A percentile compares a stretch with the other conserved stretches of the same genome.
These are phyloP conservation scores for Tetramorium bicarinatum DNA, from an alignment of 2,888 invertebrate species.

Conservation along the genomic window DNA sequence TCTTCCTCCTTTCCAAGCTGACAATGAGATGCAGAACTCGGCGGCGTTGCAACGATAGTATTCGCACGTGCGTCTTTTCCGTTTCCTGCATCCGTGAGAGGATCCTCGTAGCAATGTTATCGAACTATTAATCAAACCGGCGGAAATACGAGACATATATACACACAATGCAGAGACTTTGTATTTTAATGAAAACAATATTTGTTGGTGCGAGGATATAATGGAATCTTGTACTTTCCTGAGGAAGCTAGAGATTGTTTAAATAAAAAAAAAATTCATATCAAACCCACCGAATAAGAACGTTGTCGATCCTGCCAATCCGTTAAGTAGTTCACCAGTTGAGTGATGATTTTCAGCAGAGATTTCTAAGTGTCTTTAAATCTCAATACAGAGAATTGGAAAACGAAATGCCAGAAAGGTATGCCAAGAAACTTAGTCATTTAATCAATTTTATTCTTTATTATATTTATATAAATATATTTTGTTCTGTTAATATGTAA, in stretches of 20 bases:
- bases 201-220: conserved; percentile 81
- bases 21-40: not conserved
- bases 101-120: conserved; percentile 74
- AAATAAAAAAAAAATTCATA: conserved; percentile 83
- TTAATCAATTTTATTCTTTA: not conserved
- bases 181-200: conserved; percentile 76
- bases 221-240: conserved; percentile 80
- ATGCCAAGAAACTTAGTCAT: not conserved
- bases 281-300: conserved; percentile 61
- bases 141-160: conserved; percentile 55
- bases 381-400: not conserved
- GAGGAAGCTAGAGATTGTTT: conserved; percentile 80
- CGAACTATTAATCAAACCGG: conserved; percentile 54
- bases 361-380: not conserved
- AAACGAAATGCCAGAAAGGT: not conserved
- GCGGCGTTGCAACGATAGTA: conserved; percentile 21
- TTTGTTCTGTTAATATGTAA: not conserved
- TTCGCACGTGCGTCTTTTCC: conserved; percentile 30
- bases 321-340: not conserved
- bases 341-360: not conserved
- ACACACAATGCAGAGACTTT: conserved; percentile 67
- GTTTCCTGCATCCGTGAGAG: conserved; percentile 34
- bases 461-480: not conserved
- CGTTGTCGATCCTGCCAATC: not conserved
- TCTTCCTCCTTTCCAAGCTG: conserved; percentile 37